Base-by-base conservation (phyloP, 2,888 invertebrate genomes). In the Rhamphomyia laevipes region DNA sequence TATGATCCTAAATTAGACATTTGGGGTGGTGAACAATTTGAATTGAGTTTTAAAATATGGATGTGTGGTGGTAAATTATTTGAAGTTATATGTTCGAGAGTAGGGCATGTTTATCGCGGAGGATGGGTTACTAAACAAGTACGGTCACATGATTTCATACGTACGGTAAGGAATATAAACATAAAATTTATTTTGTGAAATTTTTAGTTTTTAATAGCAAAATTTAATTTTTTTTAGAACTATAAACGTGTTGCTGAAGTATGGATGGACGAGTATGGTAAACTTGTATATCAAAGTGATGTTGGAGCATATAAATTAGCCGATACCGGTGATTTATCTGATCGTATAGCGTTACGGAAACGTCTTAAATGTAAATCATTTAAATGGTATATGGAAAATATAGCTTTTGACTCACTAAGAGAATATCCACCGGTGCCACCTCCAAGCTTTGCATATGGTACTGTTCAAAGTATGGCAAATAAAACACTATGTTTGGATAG, bases 241-340 rank as follows among this genome's bases (percentile, higher is more conserved):
- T 93, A 92, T 68, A 80, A 85, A 41, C 79, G 95, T 51, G 95
- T 95, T 0, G 94, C 95, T 1, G 92, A 92, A 61, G 95, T 96
- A 4, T 97, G 97, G 97, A 96, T 97, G 96, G 97, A 97, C 65
- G 96, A 97, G 62, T 97, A 93, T 67, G 90, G 90, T 5, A 78
- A 92, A 57, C 84, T 81, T 65, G 67, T 97, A 55, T 97, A 95
- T 72, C 72, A 76, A 53, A 77, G 91, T 5, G 75, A 86, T 10
- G 86, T 94, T 0, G 67, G 66, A 7, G 81, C 87, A 63, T 87
- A 90, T 63, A 74, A 78, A 17, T 63, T 66, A 1, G 74, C 92
- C 12, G 81, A 88, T 66, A 74, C 89, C 0, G 95, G 95, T 0
- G 87, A 96, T 71, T 65, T 96, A 44, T 74, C 81, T 0, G 75